A percentile compares a stretch with the other conserved stretches of the same genome.
These are phyloP conservation scores for Rousettus leschenaultii DNA, from an alignment of 2,113 vertebrate genomes.

Conservation along the genomic window DNA sequence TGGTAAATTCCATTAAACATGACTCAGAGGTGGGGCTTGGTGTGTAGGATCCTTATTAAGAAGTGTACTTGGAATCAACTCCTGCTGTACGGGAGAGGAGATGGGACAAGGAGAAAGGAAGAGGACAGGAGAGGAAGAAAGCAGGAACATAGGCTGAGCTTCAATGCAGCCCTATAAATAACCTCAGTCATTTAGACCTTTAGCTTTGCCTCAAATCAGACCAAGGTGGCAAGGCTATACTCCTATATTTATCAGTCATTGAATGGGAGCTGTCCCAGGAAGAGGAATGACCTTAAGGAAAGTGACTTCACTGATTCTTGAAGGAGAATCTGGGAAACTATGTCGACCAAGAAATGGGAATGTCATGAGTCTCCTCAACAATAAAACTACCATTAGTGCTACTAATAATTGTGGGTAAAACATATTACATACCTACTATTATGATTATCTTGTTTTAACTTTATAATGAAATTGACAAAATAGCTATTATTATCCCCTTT, in stretches of 20 bases:
- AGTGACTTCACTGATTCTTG: neutral
- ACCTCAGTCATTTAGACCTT: neutral
- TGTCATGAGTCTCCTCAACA: neutral
- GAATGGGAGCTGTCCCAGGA: neutral
- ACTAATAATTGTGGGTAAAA: neutral
- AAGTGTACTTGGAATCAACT: neutral
- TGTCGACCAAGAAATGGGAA: neutral
- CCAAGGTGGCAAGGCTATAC: neutral
- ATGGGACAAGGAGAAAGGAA: neutral
- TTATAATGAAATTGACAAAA: neutral
- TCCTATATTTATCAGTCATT: neutral
- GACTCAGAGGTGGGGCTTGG: neutral
- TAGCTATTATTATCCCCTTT: neutral
- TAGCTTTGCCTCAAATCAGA: neutral
- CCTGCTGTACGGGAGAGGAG: neutral
- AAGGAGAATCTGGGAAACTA: neutral
- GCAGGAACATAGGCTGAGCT: neutral
- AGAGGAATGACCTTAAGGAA: neutral
- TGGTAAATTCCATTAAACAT: fast-evolving
- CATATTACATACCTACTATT: neutral
- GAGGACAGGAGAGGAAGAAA: neutral
- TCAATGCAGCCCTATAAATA: neutral
- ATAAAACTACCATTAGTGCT: neutral
- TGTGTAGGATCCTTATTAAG: neutral
- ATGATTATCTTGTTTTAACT: neutral